Conservation (phyloP, 2,113 vertebrate genomes). For the Rallus limicola region DNA sequence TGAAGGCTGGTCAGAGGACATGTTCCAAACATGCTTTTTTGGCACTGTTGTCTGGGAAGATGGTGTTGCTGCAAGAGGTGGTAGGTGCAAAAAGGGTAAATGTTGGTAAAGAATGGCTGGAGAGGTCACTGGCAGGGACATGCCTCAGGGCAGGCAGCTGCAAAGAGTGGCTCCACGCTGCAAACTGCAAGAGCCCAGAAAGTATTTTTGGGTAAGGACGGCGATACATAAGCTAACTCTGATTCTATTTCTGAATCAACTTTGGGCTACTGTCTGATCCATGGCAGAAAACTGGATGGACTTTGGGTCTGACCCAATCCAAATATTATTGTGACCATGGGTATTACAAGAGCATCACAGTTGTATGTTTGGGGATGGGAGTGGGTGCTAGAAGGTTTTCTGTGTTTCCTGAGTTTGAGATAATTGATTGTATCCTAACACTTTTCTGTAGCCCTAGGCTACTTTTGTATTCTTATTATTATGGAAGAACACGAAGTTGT, state of each 20-base stretch:
- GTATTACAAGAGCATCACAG: background rate
- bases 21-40: background rate
- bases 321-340: background rate
- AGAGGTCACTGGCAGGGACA: background rate
- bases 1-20: background rate
- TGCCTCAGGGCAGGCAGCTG: background rate
- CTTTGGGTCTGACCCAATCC: background rate
- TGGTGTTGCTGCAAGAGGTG: background rate
- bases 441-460: background rate
- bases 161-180: background rate
- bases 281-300: background rate
- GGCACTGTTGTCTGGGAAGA: background rate
- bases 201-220: background rate
- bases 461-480: background rate
- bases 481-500: background rate
- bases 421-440: background rate
- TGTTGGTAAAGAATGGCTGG: background rate
- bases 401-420: background rate
- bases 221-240: background rate
- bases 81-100: background rate
- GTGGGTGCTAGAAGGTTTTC: background rate
- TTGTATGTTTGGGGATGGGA: background rate
- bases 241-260: background rate
- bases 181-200: background rate
- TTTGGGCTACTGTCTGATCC: background rate